Base-by-base conservation (phyloP, 2,888 invertebrate species). In the Hymenopus coronatus region DNA sequence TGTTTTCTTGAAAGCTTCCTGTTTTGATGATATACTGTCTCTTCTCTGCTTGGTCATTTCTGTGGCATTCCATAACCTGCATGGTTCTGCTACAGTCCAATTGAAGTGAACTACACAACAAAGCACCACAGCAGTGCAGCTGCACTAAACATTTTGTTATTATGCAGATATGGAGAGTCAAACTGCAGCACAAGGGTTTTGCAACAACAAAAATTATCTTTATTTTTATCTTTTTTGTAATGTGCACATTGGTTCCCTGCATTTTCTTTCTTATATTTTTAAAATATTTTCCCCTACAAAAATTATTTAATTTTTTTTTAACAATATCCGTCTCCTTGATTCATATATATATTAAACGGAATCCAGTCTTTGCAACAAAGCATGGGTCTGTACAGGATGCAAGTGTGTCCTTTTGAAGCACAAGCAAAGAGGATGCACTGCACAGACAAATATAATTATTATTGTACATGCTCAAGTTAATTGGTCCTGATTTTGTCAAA, bases 401-500 rank as follows among this genome's bases (percentile, higher is more conserved):
- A 30, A 82, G 81, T 87, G 88, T 88, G 85, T 88, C 89, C 88
- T 40, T 89, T 85, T 84, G 84, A 89, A 89, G 89, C 89, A 88
- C 88, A 89, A 89, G 89, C 89, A 87, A 89, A 83, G 88, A 89
- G 82, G 40, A 87, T 87, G 87, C 82, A 82, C 87, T 87, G 87
- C 87, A 87, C 87, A 87, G 87, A 87, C 87, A 87, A 33, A 82
- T 15, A 87, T 28, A 25, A 87, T 40, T 40, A 40, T 40, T 40
- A 40, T 82, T 87, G 87, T 87, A 87, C 82, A 87, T 82, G 54
- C 82, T 87, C 82, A 87, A 87, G 87, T 87, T 87, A 70, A 70
- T 70, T 70, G 54, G 54, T 70, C 54, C 54, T 20, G 54, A 54
- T 70, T 70, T 70, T 70, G 27, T 85, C 46, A 46, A 46, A 40